Percentiles rank a stretch among this genome's conserved stretches.
phyloP scores from a whole-genome alignment of 1,140 invertebrate species.

The Drosophila kurseongensis region DNA sequence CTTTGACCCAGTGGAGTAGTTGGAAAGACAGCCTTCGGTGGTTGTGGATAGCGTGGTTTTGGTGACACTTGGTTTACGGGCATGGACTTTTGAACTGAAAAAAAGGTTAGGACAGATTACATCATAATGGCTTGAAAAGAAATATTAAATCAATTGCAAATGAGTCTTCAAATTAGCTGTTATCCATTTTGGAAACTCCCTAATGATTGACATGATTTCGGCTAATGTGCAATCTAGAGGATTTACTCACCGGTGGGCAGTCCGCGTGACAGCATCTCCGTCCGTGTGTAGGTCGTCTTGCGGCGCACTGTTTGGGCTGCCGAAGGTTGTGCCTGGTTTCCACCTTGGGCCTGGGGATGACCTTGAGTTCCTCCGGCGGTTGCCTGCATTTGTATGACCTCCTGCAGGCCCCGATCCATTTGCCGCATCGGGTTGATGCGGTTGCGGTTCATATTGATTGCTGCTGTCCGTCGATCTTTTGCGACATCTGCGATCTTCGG shows the following conservation, averaged over 20 bases:
- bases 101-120: no score
- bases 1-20: neutral
- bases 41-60: neutral
- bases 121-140: no score
- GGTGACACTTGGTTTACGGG: neutral
- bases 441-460: constrained; percentile 49
- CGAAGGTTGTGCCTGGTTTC: neutral
- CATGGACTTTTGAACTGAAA: constrained; percentile 1
- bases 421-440: constrained; percentile 25
- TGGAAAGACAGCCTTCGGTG: neutral
- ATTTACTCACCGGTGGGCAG: constrained; percentile 23
- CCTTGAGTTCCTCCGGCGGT: neutral
- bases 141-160: no score
- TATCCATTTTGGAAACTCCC: no score
- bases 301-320: constrained; percentile 8
- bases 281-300: constrained; percentile 43
- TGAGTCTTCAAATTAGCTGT: no score
- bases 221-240: no score
- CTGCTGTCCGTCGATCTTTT: neutral
- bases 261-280: constrained; percentile 36
- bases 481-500: constrained; percentile 3
- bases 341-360: constrained; percentile 1
- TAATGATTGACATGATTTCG: no score
- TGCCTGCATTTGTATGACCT: constrained; percentile 15
- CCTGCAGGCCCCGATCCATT: constrained; percentile 34